Conservation (phyloP, 2,797 vertebrate genomes). For the Myoxocephalus aenaeus region DNA sequence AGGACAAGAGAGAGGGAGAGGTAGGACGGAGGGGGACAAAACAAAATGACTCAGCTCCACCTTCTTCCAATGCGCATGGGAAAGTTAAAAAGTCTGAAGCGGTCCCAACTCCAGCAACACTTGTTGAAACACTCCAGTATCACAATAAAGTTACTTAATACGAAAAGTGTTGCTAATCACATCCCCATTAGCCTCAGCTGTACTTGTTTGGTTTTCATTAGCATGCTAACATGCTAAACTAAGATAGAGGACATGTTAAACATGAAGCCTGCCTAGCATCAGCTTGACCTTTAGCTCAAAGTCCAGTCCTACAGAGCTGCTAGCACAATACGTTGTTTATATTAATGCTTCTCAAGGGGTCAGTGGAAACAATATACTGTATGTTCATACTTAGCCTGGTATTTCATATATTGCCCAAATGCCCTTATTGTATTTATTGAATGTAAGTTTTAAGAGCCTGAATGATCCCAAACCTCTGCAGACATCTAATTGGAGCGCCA, state of each 20-base stretch:
- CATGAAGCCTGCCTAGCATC: neutral
- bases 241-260: neutral
- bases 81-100: neutral
- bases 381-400: neutral
- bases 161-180: neutral
- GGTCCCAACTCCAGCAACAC: neutral
- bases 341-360: too few species aligned
- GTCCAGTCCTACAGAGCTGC: neutral
- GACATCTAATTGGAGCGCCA: neutral
- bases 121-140: too few species aligned
- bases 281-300: neutral
- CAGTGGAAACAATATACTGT: too few species aligned
- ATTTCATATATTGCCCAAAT: neutral
- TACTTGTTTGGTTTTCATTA: neutral
- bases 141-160: too few species aligned
- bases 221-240: neutral
- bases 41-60: neutral
- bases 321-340: too few species aligned
- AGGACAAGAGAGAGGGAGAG: neutral
- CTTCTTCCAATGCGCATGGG: neutral
- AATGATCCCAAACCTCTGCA: neutral
- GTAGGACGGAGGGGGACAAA: too few species aligned
- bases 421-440: neutral
- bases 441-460: neutral
- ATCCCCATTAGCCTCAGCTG: neutral